Percentiles rank a stretch among this genome's conserved stretches.
phyloP scores from a whole-genome alignment of 2,797 vertebrate genomes.

The Tokudaia muenninki region DNA sequence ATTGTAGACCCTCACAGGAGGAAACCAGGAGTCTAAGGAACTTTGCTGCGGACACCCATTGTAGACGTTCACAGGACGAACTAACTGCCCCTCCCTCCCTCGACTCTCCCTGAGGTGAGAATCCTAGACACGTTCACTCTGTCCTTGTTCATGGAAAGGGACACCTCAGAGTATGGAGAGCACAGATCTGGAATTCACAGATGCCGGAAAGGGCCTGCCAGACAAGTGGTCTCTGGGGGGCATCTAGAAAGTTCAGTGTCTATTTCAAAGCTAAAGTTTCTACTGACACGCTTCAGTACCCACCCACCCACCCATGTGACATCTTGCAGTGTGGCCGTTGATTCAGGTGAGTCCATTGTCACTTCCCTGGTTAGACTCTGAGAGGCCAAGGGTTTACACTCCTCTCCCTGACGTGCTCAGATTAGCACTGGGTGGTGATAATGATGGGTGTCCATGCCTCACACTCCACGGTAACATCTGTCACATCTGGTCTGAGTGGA shows the following conservation, averaged over 20 bases:
- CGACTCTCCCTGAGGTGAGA: neutral
- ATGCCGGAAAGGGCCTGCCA: neutral
- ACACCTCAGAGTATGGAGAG: neutral
- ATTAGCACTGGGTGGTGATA: neutral
- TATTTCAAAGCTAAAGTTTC: neutral
- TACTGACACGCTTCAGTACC: accelerated
- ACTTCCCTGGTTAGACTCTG: too few species aligned
- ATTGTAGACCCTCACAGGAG: neutral
- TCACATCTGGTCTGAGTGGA: neutral
- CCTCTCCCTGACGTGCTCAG: neutral
- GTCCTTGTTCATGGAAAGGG: accelerated
- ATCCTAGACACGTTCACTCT: too few species aligned
- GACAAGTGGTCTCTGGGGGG: too few species aligned
- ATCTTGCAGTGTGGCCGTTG: accelerated
- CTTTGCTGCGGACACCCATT: neutral
- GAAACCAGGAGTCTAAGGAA: too few species aligned
- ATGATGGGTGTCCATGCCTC: neutral
- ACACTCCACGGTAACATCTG: accelerated
- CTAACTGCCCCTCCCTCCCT: too few species aligned
- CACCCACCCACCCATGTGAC: accelerated
- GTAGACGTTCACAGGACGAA: neutral
- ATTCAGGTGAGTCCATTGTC: accelerated
- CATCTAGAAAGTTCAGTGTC: accelerated
- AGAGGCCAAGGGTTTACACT: neutral
- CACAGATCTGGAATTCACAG: neutral